Evolutionary conservation across 2,113 vertebrate species (phyloP), one percentile per base, ranked within the genome.

Genomic region (Lagopus leucura): DNA sequence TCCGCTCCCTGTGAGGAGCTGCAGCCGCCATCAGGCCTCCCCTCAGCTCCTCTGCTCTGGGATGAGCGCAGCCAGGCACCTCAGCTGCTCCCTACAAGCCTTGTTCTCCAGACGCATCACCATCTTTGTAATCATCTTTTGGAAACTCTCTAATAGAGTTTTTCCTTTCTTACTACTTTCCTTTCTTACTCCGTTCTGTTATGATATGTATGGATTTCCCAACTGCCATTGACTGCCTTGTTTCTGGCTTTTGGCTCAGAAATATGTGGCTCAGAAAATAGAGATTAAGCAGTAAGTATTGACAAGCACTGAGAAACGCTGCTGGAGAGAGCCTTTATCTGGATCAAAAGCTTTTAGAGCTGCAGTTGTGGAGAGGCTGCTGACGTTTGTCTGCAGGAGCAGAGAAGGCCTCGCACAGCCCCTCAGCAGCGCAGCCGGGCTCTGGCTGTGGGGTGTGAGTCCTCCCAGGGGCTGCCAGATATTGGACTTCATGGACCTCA

Each of bases 261-360:
- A 96, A 87, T 63, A 90, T 1, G 32, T 0, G 1, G 34, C 71
- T 92, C n/a, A 63, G 82, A 96, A 85, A 94, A 67, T 0, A 79
- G 74, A 85, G 32, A 6, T 60, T 34, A 57, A 91, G 72, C 82
- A 88, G 82, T 91, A 96, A 91, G 73, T 95, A 94, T 89, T 91
- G 92, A 80, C 86, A 74, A 77, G 88, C 38, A 81, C 2, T 2
- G 38, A 91, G 3, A 67, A 89, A 71, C 38, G 4, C 65, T 87
- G 74, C 87, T 74, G 34, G 64, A 89, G 91, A 80, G 82, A 91
- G 92, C 75, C 74, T 79, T 89, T 66, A 79, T 67, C 75, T 82
- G 32, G 82, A 67, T 74, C 72, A 82, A 89, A 91, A 93, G 89
- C 92, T 95, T 94, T 95, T 77, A 93, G 67, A 77, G 75, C 45